Evolutionary conservation across 2,797 vertebrate genomes (phyloP), one percentile per base, ranked within the genome.

Genomic region (Epinephelus malabaricus): DNA sequence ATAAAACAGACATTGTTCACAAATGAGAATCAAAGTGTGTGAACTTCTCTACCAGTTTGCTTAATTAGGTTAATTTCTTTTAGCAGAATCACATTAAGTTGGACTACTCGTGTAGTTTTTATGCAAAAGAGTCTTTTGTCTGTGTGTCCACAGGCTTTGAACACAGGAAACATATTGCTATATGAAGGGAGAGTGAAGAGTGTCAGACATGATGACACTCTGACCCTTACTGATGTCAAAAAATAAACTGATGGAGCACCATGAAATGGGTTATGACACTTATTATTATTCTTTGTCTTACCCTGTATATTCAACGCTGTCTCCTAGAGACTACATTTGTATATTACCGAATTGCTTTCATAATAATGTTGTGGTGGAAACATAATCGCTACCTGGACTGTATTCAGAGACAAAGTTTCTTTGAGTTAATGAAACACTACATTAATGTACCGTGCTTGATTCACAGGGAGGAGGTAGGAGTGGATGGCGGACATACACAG

Each of bases 31-130:
- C 50, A 47, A 4, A 34, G 19, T 30, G 13, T 19, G n/a, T 54
- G n/a, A 78, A 69, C 65, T 71, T 46, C 34, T 76, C 6, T 4
- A 65, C 19, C 65, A 40, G 17, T 55, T 58, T 45, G 19, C 10
- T 30, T 34, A 34, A 34, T 19, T 3, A 19, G 54, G 6, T 54
- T 21, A 6, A 47, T 63, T 62, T 13, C 27, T 72, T 23, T 63
- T 13, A 25, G n/a, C 12, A 13, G 30, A 23, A 14, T 23, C 54
- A 25, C 8, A 38, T 5, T 34, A 49, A 49, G 6, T n/a, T n/a
- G 27, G 19, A 19, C 11, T 6, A 21, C 19, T 23, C 4, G 2
- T 18, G 4, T 25, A 34, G 34, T 21, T 23, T 69, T 21, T 23
- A 23, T 15, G 2, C 6, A 59, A 38, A 43, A 43, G 40, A 43